Base-by-base conservation (phyloP, 2,113 vertebrate genomes). In the Nansenia antarctica region DNA sequence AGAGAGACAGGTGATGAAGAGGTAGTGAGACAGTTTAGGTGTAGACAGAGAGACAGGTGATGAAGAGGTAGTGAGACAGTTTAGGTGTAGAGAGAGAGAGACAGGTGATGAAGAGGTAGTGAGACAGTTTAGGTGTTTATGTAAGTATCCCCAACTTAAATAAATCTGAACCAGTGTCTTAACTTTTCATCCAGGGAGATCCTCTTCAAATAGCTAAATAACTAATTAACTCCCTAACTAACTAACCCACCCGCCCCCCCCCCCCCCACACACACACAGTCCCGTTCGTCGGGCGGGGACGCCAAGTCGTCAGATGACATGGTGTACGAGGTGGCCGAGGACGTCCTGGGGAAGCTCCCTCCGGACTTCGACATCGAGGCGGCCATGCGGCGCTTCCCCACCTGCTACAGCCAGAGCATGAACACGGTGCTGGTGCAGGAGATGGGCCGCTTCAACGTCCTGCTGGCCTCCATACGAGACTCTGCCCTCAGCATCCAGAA, bases 361-460 rank as follows among this genome's bases (percentile, higher is more conserved):
- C 20, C 74, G 26, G 78, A 95, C 86, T 98, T 95, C 9, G 92
- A 95, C 58, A 81, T 86, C 1, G 94, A 96, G 80, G 84, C 90
- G 1, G 91, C 90, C 0, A 94, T 94, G 92, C 89, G 88, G 69
- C 90, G 76, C 67, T 97, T 92, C 9, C 95, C 95, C 5, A 97
- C 94, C 20, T 90, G 90, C 30, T 96, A 97, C 67, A 89, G 85
- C 9, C 93, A 96, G 85, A 98, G 95, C 87, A 96, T 96, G 95
- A 97, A 97, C 82, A 96, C 95, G 0, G 95, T 95, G 9, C 90
- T 96, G 49, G 93, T 94, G 62, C 95, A 97, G 63, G 95, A 97
- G 85, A 97, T 97, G 95, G 95, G 95, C 0, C 91, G 94, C 62
- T 98, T 97, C 82, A 98, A 97, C 82, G 94, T 91, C 72, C 67